Evolutionary conservation across 2,888 invertebrate genomes (phyloP).

Genomic region (Oasisia sp.): DNA sequence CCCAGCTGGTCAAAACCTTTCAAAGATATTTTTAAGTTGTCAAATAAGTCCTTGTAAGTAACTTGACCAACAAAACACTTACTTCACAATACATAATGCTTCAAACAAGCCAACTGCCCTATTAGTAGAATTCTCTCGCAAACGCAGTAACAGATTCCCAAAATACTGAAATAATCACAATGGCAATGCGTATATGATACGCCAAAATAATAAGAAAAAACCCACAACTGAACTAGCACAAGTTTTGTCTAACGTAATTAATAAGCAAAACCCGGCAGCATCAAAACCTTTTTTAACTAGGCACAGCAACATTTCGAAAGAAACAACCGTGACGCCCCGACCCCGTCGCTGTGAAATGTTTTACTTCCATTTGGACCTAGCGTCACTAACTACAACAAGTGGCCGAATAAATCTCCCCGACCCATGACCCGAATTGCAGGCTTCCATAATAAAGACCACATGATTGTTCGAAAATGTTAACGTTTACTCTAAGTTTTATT

Average conservation of each 20-base stretch:
- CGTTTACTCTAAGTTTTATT: background rate
- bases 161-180: too few species aligned
- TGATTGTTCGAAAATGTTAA: slow-evolving; percentile 17
- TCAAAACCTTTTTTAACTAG: background rate
- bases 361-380: background rate
- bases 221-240: background rate
- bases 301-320: background rate
- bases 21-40: too few species aligned
- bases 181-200: too few species aligned
- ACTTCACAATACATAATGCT: too few species aligned
- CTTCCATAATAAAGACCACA: slow-evolving; percentile 13
- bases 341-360: background rate
- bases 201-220: too few species aligned
- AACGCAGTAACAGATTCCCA: too few species aligned
- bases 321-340: background rate
- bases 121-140: too few species aligned
- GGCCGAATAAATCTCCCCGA: background rate
- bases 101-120: too few species aligned
- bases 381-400: background rate
- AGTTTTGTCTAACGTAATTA: background rate
- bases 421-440: slow-evolving; percentile 5
- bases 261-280: background rate
- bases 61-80: too few species aligned
- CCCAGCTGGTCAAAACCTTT: too few species aligned
- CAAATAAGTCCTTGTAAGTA: too few species aligned